These are phyloP conservation scores for Clarias pachynema DNA, from an alignment of 2,797 vertebrate species.

Conservation along the genomic window DNA sequence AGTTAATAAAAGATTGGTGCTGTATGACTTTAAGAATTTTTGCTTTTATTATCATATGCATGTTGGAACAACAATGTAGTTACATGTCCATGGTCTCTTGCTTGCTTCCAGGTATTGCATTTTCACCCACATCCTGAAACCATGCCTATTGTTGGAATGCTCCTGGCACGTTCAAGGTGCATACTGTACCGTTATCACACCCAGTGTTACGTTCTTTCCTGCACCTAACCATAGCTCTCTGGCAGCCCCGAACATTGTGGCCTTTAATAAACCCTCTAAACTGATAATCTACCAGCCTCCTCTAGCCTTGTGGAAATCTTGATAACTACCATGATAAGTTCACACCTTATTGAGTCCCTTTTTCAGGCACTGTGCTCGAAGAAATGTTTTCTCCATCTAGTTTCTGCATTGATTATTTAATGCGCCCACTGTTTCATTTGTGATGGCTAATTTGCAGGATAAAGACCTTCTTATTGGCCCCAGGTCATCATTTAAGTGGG, in stretches of 20 bases:
- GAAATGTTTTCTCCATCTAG: constrained; percentile 8
- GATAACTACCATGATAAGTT: neutral
- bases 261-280: neutral
- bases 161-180: neutral
- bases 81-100: neutral
- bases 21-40: neutral
- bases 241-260: neutral
- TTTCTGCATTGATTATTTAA: constrained; percentile 18
- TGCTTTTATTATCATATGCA: neutral
- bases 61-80: neutral
- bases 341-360: neutral
- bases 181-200: neutral
- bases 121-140: neutral
- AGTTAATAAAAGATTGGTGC: neutral
- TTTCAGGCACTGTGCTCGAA: constrained; percentile 13
- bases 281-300: neutral
- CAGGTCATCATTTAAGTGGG: constrained; percentile 33
- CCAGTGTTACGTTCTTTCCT: neutral
- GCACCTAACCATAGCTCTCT: neutral
- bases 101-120: neutral
- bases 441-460: constrained; percentile 45
- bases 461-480: constrained; percentile 31
- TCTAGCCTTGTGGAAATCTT: neutral
- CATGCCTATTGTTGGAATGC: neutral
- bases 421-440: constrained; percentile 18